phyloP scores from a whole-genome alignment of 2,888 invertebrate species.

The Argyra leucocephala region DNA sequence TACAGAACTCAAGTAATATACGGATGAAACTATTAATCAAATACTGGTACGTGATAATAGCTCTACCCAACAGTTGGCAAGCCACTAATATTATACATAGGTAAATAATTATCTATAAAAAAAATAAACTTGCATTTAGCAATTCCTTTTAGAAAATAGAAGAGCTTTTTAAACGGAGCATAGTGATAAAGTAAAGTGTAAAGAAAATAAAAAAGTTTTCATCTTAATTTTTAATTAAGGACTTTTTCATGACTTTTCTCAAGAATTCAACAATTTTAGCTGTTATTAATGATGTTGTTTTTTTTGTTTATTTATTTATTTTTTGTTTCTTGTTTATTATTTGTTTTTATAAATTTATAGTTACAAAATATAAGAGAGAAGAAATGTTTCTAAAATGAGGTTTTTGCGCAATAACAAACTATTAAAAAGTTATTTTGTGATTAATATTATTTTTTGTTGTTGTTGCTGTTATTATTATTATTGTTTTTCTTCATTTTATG shows the following conservation, averaged over 20 bases:
- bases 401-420: slow-evolving; percentile 4
- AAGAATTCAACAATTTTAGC: neutral
- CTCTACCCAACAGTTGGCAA: too few species aligned
- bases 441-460: neutral
- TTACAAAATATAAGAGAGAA: neutral
- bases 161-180: too few species aligned
- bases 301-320: neutral
- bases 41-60: too few species aligned
- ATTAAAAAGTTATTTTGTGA: slow-evolving; percentile 1
- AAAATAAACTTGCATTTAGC: neutral
- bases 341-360: neutral
- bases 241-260: slow-evolving; percentile 2
- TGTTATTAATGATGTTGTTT: neutral
- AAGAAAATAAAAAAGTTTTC: neutral
- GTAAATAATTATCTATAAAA: neutral
- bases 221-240: slow-evolving; percentile 1
- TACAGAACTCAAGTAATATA: too few species aligned
- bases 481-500: neutral
- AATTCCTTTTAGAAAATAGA: too few species aligned
- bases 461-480: too few species aligned
- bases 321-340: neutral
- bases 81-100: too few species aligned
- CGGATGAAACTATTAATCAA: too few species aligned
- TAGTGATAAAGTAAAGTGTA: neutral
- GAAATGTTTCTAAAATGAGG: neutral